phyloP scores from a whole-genome alignment of 1,140 invertebrate species.

The Euura lappo region DNA sequence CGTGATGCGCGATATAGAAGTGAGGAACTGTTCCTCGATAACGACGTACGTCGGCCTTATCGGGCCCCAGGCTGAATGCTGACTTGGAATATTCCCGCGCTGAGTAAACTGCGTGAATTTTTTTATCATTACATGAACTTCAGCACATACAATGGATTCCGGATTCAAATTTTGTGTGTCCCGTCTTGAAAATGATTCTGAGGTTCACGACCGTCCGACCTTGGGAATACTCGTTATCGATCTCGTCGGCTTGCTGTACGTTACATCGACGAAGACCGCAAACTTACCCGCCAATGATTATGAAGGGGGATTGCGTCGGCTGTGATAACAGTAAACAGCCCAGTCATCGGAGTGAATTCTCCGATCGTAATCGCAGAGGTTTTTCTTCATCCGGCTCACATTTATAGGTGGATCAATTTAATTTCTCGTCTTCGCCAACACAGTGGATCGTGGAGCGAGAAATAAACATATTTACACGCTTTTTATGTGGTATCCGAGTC shows the following conservation, averaged over 20 bases:
- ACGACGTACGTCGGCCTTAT: background rate
- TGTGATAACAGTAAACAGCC: background rate
- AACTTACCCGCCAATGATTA: conserved; percentile 3
- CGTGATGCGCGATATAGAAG: background rate
- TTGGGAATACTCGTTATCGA: background rate
- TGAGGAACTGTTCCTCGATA: background rate
- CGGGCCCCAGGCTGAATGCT: background rate
- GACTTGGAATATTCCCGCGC: too few species aligned
- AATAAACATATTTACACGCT: too few species aligned
- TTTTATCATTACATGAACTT: too few species aligned
- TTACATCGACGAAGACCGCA: background rate
- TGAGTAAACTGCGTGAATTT: too few species aligned
- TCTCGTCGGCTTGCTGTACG: background rate
- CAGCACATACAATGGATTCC: too few species aligned
- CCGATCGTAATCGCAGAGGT: background rate
- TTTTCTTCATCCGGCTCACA: too few species aligned
- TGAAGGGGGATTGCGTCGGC: background rate
- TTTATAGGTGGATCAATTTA: too few species aligned
- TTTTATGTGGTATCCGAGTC: too few species aligned
- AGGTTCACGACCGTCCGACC: background rate
- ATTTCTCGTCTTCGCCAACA: too few species aligned
- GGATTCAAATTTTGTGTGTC: too few species aligned
- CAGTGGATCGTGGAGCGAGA: too few species aligned
- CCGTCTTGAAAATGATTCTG: too few species aligned
- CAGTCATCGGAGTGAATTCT: background rate